Evolutionary conservation across 2,888 invertebrate species (phyloP), one percentile per base, ranked within the genome.

Genomic region (Stomorhina lunata): DNA sequence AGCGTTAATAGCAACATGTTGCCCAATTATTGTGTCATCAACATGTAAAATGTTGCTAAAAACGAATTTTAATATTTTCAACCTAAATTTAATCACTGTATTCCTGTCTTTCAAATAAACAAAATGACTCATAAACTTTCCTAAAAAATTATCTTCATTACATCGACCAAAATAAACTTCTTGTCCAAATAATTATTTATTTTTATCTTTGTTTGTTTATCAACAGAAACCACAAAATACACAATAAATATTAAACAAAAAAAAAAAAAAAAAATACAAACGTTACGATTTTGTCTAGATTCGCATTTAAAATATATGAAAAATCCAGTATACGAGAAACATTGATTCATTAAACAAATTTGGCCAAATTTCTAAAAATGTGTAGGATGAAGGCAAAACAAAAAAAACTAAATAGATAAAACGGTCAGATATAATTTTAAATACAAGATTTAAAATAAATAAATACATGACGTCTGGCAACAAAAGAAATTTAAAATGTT

Each of bases 401-500:
- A n/a, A 37, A 12, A 7, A 29, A 34, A 65, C 27, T 29, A 32
- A 53, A 53, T 48, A 63, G 53, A 59, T 32, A 40, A 40, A 68
- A 76, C 22, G 27, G 27, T 22, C 10, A 66, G 65, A 59, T 57
- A 34, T n/a, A n/a, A n/a, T n/a, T n/a, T 66, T 48, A 55, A 25
- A 25, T 20, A 20, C 15, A 48, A 50, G 15, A 48, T 27, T 59
- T 37, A 17, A 40, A 40, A 55, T n/a, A 48, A 72, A 34, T 40
- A 63, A 29, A 61, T 17, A 61, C 25, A 50, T 71, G 71, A 71
- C 65, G 71, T 71, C 20, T 25, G 57, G n/a, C n/a, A 20, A 27
- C 53, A 65, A 17, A 37, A 5, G 29, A 48, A 53, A 17, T 55
- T 25, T 50, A 45, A n/a, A 48, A 76, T 37, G 27, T 27, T 76